Base-by-base conservation (phyloP, 1,140 invertebrate genomes). In the Zaprionus camerounensis region DNA sequence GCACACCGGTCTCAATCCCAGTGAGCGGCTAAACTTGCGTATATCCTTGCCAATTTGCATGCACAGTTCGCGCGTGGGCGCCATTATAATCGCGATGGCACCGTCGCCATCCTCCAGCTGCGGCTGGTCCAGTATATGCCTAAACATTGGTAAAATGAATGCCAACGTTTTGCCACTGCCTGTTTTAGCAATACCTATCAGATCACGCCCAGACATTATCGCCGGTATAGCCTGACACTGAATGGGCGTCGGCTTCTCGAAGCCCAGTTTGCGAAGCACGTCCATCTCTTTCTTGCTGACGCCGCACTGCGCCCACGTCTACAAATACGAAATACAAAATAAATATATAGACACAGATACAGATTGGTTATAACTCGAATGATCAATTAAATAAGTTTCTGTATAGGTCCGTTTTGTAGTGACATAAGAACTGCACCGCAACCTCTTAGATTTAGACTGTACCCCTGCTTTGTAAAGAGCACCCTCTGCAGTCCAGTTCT, bases 181-280 rank as follows among this genome's bases (percentile, higher is more conserved):
- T 24, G 99, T 99, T 94, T 99, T 99, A 6, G 99, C 99, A 92
- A 99, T 99, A 66, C 99, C 99, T 91, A 99, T 99, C 36, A 99
- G 94, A 94, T 99, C 99, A 64, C 98, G 94, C 76, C 96, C 97
- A 68, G 97, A 98, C 98, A 99, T 99, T 74, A 99, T 98, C n/a
- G 98, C 97, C 28, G 99, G 99, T 92, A 99, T 98, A 11, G 98
- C 98, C 94, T 99, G 99, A 56, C 97, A 96, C 93, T 99, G 99
- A 91, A 99, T 99, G 1, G 99, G 99, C 4, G 99, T 99, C 4
- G 99, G 99, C 93, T 99, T 99, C 80, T 99, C 98, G 93, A 99
- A 99, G 68, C 95, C 95, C 38, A 98, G 94, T 94, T 97, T 98
- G 92, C 98, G 99, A 22, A 99, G 93, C 74, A 98, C 95, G 82